Conservation (phyloP, 2,888 invertebrate genomes). For the Nomada fabriciana region DNA sequence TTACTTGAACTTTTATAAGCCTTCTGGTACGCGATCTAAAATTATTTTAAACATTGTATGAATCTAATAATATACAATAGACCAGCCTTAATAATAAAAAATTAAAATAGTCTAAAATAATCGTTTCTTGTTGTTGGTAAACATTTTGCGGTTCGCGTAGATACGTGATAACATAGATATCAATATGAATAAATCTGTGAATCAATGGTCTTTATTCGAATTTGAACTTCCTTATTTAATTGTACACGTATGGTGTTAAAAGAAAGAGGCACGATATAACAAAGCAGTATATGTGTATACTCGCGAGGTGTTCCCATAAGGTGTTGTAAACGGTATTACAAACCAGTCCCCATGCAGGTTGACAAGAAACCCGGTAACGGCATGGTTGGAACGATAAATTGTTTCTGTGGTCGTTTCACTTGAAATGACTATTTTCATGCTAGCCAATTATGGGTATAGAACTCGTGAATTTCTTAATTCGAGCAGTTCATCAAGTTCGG, state of each 20-base stretch:
- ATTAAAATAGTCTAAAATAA: no score
- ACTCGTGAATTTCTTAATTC: not conserved
- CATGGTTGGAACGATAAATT: slow-evolving; percentile 47
- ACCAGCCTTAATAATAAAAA: no score
- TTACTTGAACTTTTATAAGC: no score
- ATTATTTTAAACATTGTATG: no score
- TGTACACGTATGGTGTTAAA: not conserved
- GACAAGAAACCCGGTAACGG: slow-evolving; percentile 76
- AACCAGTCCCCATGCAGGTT: slow-evolving; percentile 71
- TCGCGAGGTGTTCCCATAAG: slow-evolving; percentile 10
- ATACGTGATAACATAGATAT: no score
- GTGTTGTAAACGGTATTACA: slow-evolving; percentile 44
- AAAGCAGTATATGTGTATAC: not conserved
- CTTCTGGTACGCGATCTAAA: no score
- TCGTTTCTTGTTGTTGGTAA: no score
- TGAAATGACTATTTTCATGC: slow-evolving; percentile 26
- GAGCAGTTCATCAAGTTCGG: not conserved
- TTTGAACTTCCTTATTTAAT: not conserved
- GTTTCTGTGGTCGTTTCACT: slow-evolving; percentile 72
- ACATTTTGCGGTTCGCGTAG: no score
- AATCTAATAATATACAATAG: no score
- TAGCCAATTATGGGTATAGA: not conserved
- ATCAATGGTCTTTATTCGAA: not conserved
- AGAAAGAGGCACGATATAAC: not conserved
- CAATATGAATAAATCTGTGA: no score